Evolutionary conservation across 2,888 invertebrate genomes (phyloP).

Genomic region (Eupithecia tripunctaria): DNA sequence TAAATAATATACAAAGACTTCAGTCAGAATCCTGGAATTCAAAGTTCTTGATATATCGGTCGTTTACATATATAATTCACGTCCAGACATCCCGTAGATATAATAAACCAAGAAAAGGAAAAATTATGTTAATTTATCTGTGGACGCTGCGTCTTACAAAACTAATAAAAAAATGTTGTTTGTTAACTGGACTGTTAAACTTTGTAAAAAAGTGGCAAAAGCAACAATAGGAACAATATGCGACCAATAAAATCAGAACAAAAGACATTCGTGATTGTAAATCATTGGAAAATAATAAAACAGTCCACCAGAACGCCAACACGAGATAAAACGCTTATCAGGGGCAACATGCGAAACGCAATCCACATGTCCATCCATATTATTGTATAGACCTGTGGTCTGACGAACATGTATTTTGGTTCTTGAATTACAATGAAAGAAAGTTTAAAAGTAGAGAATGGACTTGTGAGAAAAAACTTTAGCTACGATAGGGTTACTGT

Average conservation of each 20-base stretch:
- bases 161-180: constrained; percentile 17
- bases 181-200: constrained; percentile 26
- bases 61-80: constrained; percentile 26
- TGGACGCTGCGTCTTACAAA: not conserved
- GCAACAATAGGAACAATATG: constrained; percentile 41
- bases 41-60: constrained; percentile 17
- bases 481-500: constrained; percentile 5
- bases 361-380: constrained; percentile 17
- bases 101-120: constrained; percentile 39
- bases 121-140: constrained; percentile 31
- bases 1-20: constrained; percentile 27
- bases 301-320: constrained; percentile 60
- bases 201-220: constrained; percentile 30
- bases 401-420: not conserved
- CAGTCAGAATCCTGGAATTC: constrained; percentile 26
- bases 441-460: constrained; percentile 1
- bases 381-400: constrained; percentile 9
- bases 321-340: constrained; percentile 58
- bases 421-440: constrained; percentile 12
- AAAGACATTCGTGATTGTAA: constrained; percentile 45
- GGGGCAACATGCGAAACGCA: constrained; percentile 50
- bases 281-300: constrained; percentile 49
- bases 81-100: constrained; percentile 27
- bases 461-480: constrained; percentile 2
- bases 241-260: constrained; percentile 46